Base-by-base conservation (phyloP, 2,113 vertebrate species). In the Peromyscus polionotus region DNA sequence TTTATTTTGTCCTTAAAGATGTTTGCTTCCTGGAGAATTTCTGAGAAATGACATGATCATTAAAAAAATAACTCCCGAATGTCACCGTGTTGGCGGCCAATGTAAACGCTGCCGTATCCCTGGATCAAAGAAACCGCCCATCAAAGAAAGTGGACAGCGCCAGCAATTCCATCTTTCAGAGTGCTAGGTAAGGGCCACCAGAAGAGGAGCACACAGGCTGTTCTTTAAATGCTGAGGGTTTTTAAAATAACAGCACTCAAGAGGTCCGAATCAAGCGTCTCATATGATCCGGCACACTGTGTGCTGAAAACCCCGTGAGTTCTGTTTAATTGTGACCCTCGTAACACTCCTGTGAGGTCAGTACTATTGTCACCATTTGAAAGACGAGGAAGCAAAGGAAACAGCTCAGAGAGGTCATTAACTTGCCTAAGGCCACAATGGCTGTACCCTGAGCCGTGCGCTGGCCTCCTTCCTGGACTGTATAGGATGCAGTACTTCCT, bases 121-220 rank as follows among this genome's bases (percentile, higher is more conserved):
- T 39, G 86, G 97, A 98, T 98, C 98, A 98, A 98, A 99, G 96
- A 90, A 95, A 91, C 65, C 59, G 0, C 79, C 95, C 96, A 97
- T 96, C 94, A 98, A 98, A 98, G 98, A 88, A 96, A 84, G 83
- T 84, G 94, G 93, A 86, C 90, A 75, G 85, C 90, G 70, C 70
- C 54, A 96, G 88, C 90, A 98, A 98, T 97, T 97, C 80, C 86
- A 77, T 77, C 76, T 93, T 95, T 86, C 31, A n/a, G 84, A 73
- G 81, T n/a, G 6, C 76, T 97, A 90, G 86, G 97, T 96, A 93
- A 87, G 80, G 45, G 79, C 76, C 26, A 61, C 76, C 70, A 63
- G 96, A 83, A 97, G 93, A 97, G 93, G 87, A 89, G 90, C 93
- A 95, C 19, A 0, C 0, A 92, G 85, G 24, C 20, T 63, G 81